These are phyloP conservation scores for Fistularia commersonii DNA, from an alignment of 2,797 vertebrate species.

Conservation along the genomic window DNA sequence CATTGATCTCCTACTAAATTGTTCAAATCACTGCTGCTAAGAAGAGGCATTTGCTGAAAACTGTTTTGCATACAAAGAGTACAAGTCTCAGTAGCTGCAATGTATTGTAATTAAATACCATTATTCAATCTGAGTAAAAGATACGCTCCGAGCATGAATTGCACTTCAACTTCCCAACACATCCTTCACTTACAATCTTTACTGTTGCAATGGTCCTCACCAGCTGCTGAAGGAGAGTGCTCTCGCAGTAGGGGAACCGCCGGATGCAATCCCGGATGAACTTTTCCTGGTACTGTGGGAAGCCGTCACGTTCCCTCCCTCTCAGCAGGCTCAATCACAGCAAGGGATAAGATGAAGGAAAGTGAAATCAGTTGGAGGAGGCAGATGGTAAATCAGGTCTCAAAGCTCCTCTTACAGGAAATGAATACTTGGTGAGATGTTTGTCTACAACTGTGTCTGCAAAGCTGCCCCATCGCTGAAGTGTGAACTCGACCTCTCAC, in stretches of 20 bases:
- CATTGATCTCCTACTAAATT: no score
- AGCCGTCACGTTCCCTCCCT: slow-evolving; percentile 82
- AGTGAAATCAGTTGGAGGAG: background rate
- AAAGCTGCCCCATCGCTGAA: no score
- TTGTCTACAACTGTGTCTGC: no score
- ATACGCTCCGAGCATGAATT: background rate
- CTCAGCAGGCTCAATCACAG: slow-evolving; percentile 72
- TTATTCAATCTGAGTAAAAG: background rate
- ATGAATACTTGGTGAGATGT: no score
- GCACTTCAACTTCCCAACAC: slow-evolving; percentile 1
- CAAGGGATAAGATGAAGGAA: background rate
- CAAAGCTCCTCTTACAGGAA: no score
- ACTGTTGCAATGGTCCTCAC: slow-evolving; percentile 85
- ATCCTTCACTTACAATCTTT: slow-evolving; percentile 80
- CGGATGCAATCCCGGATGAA: slow-evolving; percentile 84
- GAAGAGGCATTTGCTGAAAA: no score
- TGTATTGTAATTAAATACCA: background rate
- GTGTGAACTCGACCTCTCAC: slow-evolving; percentile 43
- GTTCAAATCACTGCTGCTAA: no score
- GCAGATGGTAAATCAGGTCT: no score
- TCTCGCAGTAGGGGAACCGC: slow-evolving; percentile 86
- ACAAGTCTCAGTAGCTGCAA: no score
- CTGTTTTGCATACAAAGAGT: no score
- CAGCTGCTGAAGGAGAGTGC: slow-evolving; percentile 86
- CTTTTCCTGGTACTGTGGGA: slow-evolving; percentile 85